These are phyloP conservation scores for Epinotia brunnichana DNA, from an alignment of 2,888 invertebrate species.

Conservation along the genomic window DNA sequence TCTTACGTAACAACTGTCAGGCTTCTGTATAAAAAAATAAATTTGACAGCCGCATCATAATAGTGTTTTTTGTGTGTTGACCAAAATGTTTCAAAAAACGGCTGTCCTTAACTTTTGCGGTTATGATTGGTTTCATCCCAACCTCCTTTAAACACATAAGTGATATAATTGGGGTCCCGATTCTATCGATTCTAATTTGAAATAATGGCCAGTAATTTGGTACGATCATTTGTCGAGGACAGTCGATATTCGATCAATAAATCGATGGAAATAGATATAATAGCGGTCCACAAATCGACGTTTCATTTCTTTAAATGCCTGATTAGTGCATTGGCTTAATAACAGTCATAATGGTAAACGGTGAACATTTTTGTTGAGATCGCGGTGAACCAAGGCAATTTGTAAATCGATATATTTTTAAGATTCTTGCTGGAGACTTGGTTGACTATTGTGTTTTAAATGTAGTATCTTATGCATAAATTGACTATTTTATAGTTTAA, in stretches of 20 bases:
- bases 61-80: constrained; percentile 50
- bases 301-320: constrained; percentile 84
- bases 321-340: constrained; percentile 80
- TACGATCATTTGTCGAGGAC: constrained; percentile 81
- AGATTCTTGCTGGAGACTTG: constrained; percentile 11
- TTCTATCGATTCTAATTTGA: constrained; percentile 83
- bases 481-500: too few relatives aligned
- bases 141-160: constrained; percentile 84
- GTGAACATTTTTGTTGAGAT: constrained; percentile 68
- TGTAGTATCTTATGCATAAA: too few relatives aligned
- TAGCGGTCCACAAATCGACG: constrained; percentile 76
- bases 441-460: neutral
- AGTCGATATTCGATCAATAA: constrained; percentile 83
- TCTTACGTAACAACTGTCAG: constrained; percentile 22
- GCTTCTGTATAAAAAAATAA: constrained; percentile 53
- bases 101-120: constrained; percentile 63
- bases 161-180: constrained; percentile 82
- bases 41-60: constrained; percentile 49
- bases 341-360: constrained; percentile 80
- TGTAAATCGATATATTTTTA: constrained; percentile 45
- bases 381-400: constrained; percentile 53
- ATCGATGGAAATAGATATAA: constrained; percentile 82
- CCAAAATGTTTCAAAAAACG: constrained; percentile 48
- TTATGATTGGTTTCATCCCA: constrained; percentile 75
- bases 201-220: constrained; percentile 82